These are phyloP conservation scores for Drosophila jambulina DNA, from an alignment of 1,140 invertebrate genomes.

Conservation along the genomic window DNA sequence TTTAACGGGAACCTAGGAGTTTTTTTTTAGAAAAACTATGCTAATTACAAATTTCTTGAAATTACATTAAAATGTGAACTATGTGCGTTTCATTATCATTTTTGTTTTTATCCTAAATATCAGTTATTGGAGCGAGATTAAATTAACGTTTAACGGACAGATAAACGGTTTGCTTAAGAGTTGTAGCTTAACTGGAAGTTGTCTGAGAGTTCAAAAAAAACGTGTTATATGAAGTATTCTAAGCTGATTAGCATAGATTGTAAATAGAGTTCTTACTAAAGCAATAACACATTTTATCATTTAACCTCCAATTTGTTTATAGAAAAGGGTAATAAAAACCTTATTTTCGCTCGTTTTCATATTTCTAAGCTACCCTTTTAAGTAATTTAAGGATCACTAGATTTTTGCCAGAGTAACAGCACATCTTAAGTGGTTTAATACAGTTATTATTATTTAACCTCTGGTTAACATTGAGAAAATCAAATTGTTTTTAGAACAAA, in stretches of 20 bases:
- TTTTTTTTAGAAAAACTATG: not conserved
- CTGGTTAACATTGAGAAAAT: too few relatives aligned
- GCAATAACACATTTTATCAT: not conserved
- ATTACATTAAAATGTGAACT: not conserved
- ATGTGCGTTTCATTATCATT: not conserved
- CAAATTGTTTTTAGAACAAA: too few relatives aligned
- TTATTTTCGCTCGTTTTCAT: not conserved
- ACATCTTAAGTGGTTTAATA: too few relatives aligned
- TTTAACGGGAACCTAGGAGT: not conserved
- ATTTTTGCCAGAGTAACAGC: too few relatives aligned
- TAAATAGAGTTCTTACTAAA: too few relatives aligned
- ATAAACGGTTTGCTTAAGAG: not conserved
- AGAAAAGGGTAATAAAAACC: not conserved
- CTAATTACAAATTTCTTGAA: too few relatives aligned
- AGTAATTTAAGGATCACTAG: too few relatives aligned
- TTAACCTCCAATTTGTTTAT: not conserved
- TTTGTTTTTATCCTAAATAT: too few relatives aligned
- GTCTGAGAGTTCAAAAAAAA: not conserved
- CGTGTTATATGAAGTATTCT: too few relatives aligned
- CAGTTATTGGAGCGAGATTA: rapidly evolving
- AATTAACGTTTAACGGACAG: not conserved
- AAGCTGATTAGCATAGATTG: not conserved
- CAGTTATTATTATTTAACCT: too few relatives aligned
- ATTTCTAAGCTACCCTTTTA: not conserved
- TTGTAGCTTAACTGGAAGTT: not conserved